phyloP scores from a whole-genome alignment of 2,113 vertebrate genomes.

The Cercocebus atys region DNA sequence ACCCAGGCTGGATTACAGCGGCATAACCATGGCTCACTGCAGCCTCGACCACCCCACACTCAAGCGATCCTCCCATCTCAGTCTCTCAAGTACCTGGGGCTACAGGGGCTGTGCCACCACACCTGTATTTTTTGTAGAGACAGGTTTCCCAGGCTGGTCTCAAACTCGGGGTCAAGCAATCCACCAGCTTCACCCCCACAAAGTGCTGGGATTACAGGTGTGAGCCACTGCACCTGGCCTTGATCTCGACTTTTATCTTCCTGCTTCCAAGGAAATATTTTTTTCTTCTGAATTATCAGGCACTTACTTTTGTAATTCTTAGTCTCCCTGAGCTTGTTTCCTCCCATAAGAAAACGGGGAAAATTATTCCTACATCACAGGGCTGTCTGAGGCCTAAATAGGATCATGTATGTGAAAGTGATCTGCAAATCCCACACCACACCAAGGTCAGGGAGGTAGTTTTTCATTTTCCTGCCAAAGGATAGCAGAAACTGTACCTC shows the following conservation, averaged over 20 bases:
- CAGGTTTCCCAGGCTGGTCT: too few species aligned
- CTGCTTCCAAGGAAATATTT: not conserved
- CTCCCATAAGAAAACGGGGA: not conserved
- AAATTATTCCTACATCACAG: not conserved
- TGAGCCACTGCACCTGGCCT: not conserved
- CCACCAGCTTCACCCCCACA: too few species aligned
- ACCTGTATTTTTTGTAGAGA: too few species aligned
- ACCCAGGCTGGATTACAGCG: too few species aligned
- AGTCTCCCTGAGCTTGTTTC: not conserved
- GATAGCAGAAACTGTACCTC: not conserved
- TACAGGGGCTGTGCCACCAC: too few species aligned
- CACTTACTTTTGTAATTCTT: not conserved
- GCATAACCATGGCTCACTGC: too few species aligned
- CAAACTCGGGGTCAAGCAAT: too few species aligned
- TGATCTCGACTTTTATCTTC: not conserved
- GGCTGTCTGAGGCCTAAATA: too few species aligned
- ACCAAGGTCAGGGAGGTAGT: not conserved
- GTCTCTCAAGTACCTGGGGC: too few species aligned
- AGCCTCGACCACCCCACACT: too few species aligned
- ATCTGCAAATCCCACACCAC: not conserved
- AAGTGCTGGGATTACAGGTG: too few species aligned
- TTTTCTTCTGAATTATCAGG: not conserved
- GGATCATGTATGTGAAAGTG: not conserved
- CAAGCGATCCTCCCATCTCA: too few species aligned
- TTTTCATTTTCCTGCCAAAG: not conserved